Evolutionary conservation across 2,797 vertebrate species (phyloP).

Genomic region (Onychomys arenicola): DNA sequence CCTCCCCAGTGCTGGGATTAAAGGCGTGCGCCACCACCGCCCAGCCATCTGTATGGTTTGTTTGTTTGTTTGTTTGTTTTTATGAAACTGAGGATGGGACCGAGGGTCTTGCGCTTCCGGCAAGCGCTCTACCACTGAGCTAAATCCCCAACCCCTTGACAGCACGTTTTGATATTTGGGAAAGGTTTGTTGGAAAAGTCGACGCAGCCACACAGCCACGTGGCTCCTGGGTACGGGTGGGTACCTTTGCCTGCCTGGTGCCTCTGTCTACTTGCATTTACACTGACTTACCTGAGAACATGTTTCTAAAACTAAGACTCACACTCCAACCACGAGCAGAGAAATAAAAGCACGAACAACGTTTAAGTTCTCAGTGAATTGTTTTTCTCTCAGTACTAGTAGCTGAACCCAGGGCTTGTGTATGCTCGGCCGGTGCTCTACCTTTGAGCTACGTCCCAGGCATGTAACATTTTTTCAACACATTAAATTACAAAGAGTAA

Average conservation of each 20-base stretch:
- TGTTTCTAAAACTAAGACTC: not conserved
- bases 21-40: too few relatives aligned
- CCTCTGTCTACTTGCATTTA: not conserved
- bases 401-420: not conserved
- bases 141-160: too few relatives aligned
- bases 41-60: too few relatives aligned
- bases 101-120: too few relatives aligned
- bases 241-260: not conserved
- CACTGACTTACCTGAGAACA: not conserved
- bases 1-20: too few relatives aligned
- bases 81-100: too few relatives aligned
- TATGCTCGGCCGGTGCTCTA: not conserved
- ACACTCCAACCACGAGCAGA: not conserved
- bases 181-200: not conserved
- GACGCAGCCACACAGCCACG: not conserved
- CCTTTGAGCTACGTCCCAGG: not conserved
- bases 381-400: not conserved
- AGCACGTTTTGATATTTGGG: slow-evolving; percentile 25
- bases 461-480: not conserved
- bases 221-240: not conserved
- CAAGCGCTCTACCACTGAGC: too few relatives aligned
- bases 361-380: not conserved
- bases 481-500: not conserved
- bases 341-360: not conserved
- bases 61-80: too few relatives aligned